phyloP scores from a whole-genome alignment of 2,888 invertebrate species.

The Euproctis similis region DNA sequence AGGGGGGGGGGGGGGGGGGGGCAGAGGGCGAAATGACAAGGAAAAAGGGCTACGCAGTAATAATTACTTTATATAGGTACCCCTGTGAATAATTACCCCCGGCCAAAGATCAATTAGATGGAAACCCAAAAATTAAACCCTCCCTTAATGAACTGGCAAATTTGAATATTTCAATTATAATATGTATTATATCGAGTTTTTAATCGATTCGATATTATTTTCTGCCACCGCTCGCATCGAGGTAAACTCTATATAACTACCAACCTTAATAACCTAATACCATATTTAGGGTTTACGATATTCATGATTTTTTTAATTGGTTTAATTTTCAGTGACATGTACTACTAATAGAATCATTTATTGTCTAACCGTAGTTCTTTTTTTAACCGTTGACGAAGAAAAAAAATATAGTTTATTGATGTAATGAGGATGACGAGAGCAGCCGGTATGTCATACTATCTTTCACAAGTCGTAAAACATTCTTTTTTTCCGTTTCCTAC shows the following conservation, averaged over 20 bases:
- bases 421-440: slow-evolving; percentile 39
- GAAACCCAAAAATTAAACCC: slow-evolving; percentile 60
- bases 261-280: too few species aligned
- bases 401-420: slow-evolving; percentile 41
- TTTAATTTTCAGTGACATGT: slow-evolving; percentile 31
- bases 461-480: slow-evolving; percentile 67
- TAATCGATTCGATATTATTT: slow-evolving; percentile 21
- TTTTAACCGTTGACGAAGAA: slow-evolving; percentile 27
- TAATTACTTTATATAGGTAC: slow-evolving; percentile 73
- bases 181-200: slow-evolving; percentile 10
- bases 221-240: too few species aligned
- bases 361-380: too few species aligned
- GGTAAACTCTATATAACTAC: too few species aligned
- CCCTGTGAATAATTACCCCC: slow-evolving; percentile 73
- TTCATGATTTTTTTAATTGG: slow-evolving; percentile 25
- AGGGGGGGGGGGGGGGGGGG: too few species aligned
- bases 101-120: slow-evolving; percentile 67
- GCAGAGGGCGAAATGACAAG: slow-evolving; percentile 52
- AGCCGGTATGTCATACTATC: slow-evolving; percentile 58
- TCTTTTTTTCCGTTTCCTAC: slow-evolving; percentile 73
- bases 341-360: slow-evolving; percentile 37
- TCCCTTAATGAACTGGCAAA: slow-evolving; percentile 61
- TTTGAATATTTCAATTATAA: slow-evolving; percentile 48
- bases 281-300: slow-evolving; percentile 6
- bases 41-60: slow-evolving; percentile 71